Conservation (phyloP, 2,888 invertebrate species). For the Myopa testacea region DNA sequence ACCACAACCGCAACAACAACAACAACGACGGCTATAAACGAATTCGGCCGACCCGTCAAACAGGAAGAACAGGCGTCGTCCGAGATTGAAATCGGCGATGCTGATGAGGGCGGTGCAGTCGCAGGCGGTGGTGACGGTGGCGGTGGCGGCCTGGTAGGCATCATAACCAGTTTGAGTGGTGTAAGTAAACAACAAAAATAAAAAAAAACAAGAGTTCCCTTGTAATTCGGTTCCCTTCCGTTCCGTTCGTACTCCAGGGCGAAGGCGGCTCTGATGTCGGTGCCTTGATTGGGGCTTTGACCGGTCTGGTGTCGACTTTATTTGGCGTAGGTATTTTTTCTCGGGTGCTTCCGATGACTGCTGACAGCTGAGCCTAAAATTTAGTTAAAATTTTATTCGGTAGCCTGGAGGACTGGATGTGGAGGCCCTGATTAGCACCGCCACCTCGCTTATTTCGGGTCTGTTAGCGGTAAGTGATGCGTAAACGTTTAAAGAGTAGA, state of each 20-base stretch:
- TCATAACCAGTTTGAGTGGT: conserved; percentile 66
- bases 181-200: conserved; percentile 53
- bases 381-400: neutral
- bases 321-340: conserved; percentile 62
- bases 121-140: conserved; percentile 14
- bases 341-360: neutral
- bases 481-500: neutral
- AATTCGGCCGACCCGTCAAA: conserved; percentile 45
- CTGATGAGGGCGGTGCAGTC: conserved; percentile 23
- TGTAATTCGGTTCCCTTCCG: neutral
- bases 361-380: neutral
- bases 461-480: conserved; percentile 56
- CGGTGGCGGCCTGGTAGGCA: conserved; percentile 62
- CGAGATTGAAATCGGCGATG: conserved; percentile 43
- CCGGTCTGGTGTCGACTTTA: conserved; percentile 64
- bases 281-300: conserved; percentile 66
- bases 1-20: conserved; percentile 36
- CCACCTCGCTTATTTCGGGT: conserved; percentile 63
- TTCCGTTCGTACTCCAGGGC: conserved; percentile 54
- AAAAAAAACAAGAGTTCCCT: neutral
- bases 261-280: conserved; percentile 68
- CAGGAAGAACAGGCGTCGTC: conserved; percentile 47
- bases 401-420: conserved; percentile 67
- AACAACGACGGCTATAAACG: conserved; percentile 25
- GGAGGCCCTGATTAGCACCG: conserved; percentile 61